Evolutionary conservation across 2,888 invertebrate species (phyloP).

Genomic region (Steinernema hermaphroditum): DNA sequence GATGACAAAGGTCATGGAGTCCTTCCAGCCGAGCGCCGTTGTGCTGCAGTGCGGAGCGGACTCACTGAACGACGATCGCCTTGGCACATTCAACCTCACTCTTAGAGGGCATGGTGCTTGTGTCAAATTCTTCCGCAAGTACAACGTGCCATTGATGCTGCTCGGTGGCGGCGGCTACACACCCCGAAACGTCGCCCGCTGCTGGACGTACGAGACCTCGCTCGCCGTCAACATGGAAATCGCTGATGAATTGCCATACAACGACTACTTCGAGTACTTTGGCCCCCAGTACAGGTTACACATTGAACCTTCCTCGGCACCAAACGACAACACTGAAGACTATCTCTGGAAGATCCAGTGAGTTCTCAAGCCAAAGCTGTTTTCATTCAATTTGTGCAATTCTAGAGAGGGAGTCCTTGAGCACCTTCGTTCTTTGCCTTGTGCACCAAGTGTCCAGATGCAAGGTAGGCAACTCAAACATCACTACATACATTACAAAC

Average conservation of each 20-base stretch:
- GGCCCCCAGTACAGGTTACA: constrained; percentile 60
- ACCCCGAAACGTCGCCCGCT: constrained; percentile 75
- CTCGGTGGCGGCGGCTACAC: constrained; percentile 98
- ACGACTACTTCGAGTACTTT: constrained; percentile 62
- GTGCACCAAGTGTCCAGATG: constrained; percentile 64
- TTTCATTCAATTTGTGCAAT: not conserved
- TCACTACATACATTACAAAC: not conserved
- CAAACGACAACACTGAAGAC: constrained; percentile 55
- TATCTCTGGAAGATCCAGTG: constrained; percentile 51
- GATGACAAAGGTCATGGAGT: constrained; percentile 82
- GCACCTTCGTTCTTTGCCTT: constrained; percentile 55
- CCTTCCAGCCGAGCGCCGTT: constrained; percentile 95
- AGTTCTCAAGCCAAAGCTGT: constrained; percentile 19
- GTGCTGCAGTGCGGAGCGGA: constrained; percentile 98
- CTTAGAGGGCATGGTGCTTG: constrained; percentile 75
- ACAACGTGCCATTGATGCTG: constrained; percentile 91
- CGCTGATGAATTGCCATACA: constrained; percentile 62
- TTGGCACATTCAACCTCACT: constrained; percentile 78
- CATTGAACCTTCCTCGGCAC: constrained; percentile 54
- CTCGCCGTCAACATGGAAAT: constrained; percentile 60
- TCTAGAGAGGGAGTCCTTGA: constrained; percentile 49
- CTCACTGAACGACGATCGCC: constrained; percentile 89
- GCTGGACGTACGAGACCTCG: constrained; percentile 97
- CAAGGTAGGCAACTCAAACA: constrained; percentile 43
- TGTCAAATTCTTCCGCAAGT: constrained; percentile 95